phyloP scores from a whole-genome alignment of 2,888 invertebrate species.

The Cephus sareptanus region DNA sequence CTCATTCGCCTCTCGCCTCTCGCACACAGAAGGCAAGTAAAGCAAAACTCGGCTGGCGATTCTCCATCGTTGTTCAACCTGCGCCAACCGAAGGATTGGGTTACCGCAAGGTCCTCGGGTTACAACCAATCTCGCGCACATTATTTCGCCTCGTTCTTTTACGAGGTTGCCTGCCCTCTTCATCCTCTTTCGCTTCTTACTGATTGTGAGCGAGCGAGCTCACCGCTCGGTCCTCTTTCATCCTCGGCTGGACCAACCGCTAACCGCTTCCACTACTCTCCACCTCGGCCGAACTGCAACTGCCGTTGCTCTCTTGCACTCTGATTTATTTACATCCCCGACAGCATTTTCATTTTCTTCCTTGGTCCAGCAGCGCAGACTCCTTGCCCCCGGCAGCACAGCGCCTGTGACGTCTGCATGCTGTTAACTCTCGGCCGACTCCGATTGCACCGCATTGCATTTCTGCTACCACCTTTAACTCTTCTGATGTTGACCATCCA shows the following conservation, averaged over 20 bases:
- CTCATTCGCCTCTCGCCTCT: conserved; percentile 27
- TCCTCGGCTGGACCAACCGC: conserved; percentile 18
- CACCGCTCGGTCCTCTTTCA: conserved; percentile 19
- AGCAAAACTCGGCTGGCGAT: conserved; percentile 15
- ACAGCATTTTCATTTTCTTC: conserved; percentile 62
- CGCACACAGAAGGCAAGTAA: conserved; percentile 23
- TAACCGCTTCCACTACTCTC: conserved; percentile 23
- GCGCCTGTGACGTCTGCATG: conserved; percentile 44
- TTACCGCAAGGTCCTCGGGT: conserved; percentile 59
- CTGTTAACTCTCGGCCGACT: conserved; percentile 64
- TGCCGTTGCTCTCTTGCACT: conserved; percentile 20
- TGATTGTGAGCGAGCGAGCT: background rate
- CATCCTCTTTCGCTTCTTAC: conserved; percentile 23
- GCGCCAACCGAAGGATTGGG: conserved; percentile 45
- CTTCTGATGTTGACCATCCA: background rate
- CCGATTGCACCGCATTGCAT: conserved; percentile 59
- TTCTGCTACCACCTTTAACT: conserved; percentile 21
- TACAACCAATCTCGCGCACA: conserved; percentile 61
- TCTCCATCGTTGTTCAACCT: conserved; percentile 29
- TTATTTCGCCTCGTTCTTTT: conserved; percentile 45
- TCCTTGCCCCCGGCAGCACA: background rate
- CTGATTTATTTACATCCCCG: conserved; percentile 55
- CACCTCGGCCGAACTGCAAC: conserved; percentile 12
- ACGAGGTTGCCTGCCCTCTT: conserved; percentile 29
- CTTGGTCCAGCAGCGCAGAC: background rate